phyloP scores from a whole-genome alignment of 1,140 invertebrate genomes.

The Aplysia californica region DNA sequence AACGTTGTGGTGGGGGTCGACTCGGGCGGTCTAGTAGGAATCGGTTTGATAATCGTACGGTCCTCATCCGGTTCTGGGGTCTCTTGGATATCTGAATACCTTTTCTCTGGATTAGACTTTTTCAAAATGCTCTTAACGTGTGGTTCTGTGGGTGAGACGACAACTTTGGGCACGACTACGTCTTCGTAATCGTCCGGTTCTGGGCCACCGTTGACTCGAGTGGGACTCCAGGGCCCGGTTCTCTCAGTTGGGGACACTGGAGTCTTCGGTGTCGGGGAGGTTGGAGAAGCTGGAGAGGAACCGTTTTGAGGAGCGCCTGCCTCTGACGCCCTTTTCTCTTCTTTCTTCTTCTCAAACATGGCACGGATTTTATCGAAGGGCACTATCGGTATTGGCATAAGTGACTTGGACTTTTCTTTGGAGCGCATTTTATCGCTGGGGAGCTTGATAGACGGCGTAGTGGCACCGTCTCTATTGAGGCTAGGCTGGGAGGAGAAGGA shows the following conservation, averaged over 20 bases:
- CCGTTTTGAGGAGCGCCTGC: neutral
- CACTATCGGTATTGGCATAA: slow-evolving; percentile 61
- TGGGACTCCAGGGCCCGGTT: neutral
- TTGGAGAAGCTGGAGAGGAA: neutral
- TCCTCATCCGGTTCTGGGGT: slow-evolving; percentile 18
- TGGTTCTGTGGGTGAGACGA: slow-evolving; percentile 23
- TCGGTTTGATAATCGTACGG: neutral
- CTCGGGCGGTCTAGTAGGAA: slow-evolving; percentile 11
- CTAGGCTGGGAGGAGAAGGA: slow-evolving; percentile 4
- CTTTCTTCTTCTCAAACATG: slow-evolving; percentile 56
- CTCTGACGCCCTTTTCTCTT: neutral
- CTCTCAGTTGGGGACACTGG: neutral
- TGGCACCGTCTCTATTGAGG: slow-evolving; percentile 37
- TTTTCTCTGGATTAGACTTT: slow-evolving; percentile 6
- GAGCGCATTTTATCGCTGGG: slow-evolving; percentile 57
- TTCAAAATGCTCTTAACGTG: slow-evolving; percentile 26
- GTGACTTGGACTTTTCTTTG: slow-evolving; percentile 52
- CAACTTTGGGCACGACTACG: slow-evolving; percentile 11
- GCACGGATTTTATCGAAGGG: slow-evolving; percentile 58
- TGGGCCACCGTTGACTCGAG: neutral
- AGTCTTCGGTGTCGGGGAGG: neutral
- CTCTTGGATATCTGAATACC: slow-evolving; percentile 25
- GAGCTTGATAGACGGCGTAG: slow-evolving; percentile 38
- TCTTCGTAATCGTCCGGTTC: slow-evolving; percentile 6
- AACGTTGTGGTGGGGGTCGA: neutral